Evolutionary conservation across 2,888 invertebrate species (phyloP).

Genomic region (Horisme vitalbata): DNA sequence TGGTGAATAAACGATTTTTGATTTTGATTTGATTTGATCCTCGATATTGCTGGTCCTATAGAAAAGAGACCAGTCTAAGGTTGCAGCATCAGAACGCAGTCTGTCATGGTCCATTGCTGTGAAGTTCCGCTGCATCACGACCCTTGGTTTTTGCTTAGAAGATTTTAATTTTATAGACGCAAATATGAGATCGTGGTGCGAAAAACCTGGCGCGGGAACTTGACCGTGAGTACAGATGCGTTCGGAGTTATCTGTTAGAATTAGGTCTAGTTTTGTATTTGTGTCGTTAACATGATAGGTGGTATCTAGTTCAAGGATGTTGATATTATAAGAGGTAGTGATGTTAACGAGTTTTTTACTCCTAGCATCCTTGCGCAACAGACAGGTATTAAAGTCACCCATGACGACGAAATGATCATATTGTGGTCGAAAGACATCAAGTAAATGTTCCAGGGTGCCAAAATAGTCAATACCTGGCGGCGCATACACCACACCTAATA

Average conservation of each 20-base stretch:
- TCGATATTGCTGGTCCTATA: neutral
- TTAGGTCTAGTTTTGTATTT: neutral
- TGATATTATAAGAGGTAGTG: neutral
- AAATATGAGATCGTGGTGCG: neutral
- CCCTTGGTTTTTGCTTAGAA: neutral
- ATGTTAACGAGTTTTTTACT: neutral
- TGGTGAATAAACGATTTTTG: no score
- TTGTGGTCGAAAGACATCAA: no score
- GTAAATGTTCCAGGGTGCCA: no score
- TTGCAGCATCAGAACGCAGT: neutral
- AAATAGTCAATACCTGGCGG: no score
- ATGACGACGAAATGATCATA: no score
- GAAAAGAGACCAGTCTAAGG: neutral
- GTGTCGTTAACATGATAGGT: neutral
- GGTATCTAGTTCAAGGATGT: neutral
- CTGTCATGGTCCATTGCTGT: neutral
- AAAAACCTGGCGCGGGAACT: neutral
- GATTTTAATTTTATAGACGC: neutral
- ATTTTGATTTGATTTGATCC: no score
- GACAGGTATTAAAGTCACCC: neutral
- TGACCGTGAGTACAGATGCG: neutral
- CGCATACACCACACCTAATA: no score
- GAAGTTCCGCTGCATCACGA: slow-evolving; percentile 6
- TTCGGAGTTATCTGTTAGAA: neutral
- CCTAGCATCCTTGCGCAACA: neutral